Base-by-base conservation (phyloP, 2,888 invertebrate genomes). In the Pseudococcus jackbeardsleyi region DNA sequence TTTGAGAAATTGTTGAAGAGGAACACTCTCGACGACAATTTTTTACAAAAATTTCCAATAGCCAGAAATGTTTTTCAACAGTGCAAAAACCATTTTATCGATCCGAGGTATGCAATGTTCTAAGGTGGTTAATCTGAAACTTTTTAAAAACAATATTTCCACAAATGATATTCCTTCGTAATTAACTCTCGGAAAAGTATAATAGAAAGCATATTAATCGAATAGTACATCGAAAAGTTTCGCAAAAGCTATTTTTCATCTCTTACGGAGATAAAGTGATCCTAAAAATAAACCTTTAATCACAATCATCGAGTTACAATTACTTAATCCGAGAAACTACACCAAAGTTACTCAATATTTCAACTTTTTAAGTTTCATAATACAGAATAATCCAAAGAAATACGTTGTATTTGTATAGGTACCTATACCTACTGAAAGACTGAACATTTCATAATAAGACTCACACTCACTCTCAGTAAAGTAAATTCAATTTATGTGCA, bases 401-500 rank as follows among this genome's bases (percentile, higher is more conserved):
- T 68, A n/a, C 17, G 19, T 19, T n/a, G 8, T 19, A 50, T 50
- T 50, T 50, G 48, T 9, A 15, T 9, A 15, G 11, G 15, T 50
- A 15, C 48, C 12, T n/a, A n/a, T n/a, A n/a, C n/a, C n/a, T n/a
- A n/a, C n/a, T n/a, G n/a, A n/a, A n/a, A n/a, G n/a, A n/a, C n/a
- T n/a, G 12, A n/a, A 54, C n/a, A 54, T n/a, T 54, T n/a, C 54
- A 54, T n/a, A n/a, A 54, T 17, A n/a, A 6, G 5, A 54, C 6
- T 4, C 26, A 6, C n/a, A 54, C 6, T 4, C 26, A 5, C n/a
- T n/a, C 6, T 4, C 12, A 64, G 42, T 42, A 42, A 42, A 9
- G 22, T 68, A 68, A 68, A 68, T 68, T 68, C 68, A 68, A 26
- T 64, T 64, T 64, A 68, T 68, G 11, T 54, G n/a, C 68, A 68